These are phyloP conservation scores for Psittacula echo DNA, from an alignment of 2,797 vertebrate genomes.

Conservation along the genomic window DNA sequence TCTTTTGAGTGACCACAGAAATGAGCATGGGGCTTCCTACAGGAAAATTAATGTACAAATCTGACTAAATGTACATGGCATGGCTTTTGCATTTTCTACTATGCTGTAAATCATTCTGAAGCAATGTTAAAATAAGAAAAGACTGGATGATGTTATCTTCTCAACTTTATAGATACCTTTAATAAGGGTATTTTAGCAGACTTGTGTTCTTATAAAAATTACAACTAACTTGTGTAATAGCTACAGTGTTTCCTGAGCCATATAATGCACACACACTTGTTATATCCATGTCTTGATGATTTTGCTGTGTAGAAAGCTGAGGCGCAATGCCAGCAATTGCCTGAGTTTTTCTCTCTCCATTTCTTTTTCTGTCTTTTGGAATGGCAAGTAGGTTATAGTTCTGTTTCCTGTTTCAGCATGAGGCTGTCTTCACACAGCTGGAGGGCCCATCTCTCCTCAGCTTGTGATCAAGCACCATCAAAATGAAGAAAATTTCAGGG, in stretches of 20 bases:
- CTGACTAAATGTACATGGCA: neutral
- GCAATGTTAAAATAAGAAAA: neutral
- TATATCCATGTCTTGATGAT: neutral
- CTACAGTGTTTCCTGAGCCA: neutral
- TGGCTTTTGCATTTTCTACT: neutral
- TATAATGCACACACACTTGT: neutral
- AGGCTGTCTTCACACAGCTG: slow-evolving; percentile 4
- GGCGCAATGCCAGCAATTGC: neutral
- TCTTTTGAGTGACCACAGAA: neutral
- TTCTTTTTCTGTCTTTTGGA: neutral
- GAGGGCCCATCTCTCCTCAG: slow-evolving; percentile 22
- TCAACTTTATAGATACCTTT: neutral
- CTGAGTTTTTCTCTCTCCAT: neutral
- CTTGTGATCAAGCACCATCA: neutral
- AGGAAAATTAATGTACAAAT: neutral
- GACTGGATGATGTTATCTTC: neutral
- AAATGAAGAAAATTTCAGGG: neutral
- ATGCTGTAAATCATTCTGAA: neutral
- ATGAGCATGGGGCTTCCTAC: fast-evolving
- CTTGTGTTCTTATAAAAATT: neutral
- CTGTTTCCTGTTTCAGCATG: neutral
- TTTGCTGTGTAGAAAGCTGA: neutral
- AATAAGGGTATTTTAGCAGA: neutral
- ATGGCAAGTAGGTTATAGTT: neutral
- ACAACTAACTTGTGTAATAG: neutral